Evolutionary conservation across 2,888 invertebrate species (phyloP), one percentile per base, ranked within the genome.

Genomic region (Blomia tropicalis): DNA sequence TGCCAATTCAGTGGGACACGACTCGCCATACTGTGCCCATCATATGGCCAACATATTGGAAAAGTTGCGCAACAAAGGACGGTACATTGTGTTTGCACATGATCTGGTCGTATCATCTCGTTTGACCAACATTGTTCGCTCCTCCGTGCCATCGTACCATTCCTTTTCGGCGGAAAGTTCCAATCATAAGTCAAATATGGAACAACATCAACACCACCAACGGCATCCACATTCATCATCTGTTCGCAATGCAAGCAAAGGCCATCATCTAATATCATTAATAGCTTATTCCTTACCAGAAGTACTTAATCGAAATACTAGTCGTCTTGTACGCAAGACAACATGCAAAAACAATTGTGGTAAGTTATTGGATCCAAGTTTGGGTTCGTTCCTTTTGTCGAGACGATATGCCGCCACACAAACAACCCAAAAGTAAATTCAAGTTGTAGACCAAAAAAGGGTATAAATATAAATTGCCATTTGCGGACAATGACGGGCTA

Each of bases 311-410:
- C 58, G 59, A 31, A 51, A 53, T 32, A 59, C 64, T 36, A 29
- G 43, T 25, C 64, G 64, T 43, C 58, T 65, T 32, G 61, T 66
- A 19, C 51, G 66, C 22, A 66, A 64, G 54, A 58, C 62, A n/a
- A 47, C 64, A 31, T 64, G 64, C 51, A n/a, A 22, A 17, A 27
- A 43, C 23, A 19, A 43, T 51, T 64, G 66, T 60, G 66, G 66
- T 66, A 64, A 66, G 66, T 65, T 47, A 17, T 36, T 17, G n/a
- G n/a, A n/a, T n/a, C n/a, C n/a, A n/a, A n/a, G n/a, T n/a, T n/a
- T n/a, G n/a, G n/a, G n/a, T n/a, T n/a, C n/a, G n/a, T n/a, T n/a
- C n/a, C n/a, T n/a, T n/a, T n/a, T n/a, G n/a, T n/a, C n/a, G n/a
- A n/a, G n/a, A n/a, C n/a, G n/a, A n/a, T n/a, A n/a, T n/a, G n/a